Evolutionary conservation across 1,140 invertebrate genomes (phyloP), one percentile per base, ranked within the genome.

Genomic region (Macrobrachium rosenbergii): DNA sequence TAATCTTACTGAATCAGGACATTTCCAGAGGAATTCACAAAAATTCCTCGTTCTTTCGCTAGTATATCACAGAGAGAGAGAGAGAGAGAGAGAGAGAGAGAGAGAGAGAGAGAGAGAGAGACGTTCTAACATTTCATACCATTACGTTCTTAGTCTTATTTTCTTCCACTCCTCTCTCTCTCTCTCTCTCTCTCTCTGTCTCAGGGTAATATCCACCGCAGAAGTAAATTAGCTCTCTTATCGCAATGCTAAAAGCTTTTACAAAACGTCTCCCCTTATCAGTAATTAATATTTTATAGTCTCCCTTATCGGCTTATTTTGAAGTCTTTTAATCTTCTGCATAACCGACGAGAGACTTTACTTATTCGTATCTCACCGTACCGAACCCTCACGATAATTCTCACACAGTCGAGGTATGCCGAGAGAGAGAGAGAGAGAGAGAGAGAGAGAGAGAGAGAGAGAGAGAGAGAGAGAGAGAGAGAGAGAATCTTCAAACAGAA

Each of bases 221-320:
- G 64, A 21, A 23, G 21, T 21, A 23, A 28, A 72, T 72, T 28
- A 72, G 23, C 23, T 3, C 21, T 23, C 19, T 77, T 77, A 77
- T 77, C 75, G 10, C 75, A 16, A 77, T 77, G 75, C 75, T 77
- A 77, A 77, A 77, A 77, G 75, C 17, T 77, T 77, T 77, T 59
- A 75, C 37, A 52, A 17, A 14, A 52, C 52, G 43, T 75, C 52
- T 75, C n/a, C 6, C 7, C 75, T 77, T 77, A 77, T 77, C 75
- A 77, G n/a, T 77, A 77, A 77, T 77, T 77, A 77, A 77, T 77
- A 77, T 77, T 77, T 77, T 77, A 77, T 58, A 16, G 75, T 52
- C 75, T 77, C 14, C 14, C 43, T 58, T 77, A 77, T 77, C 75
- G n/a, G 16, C 14, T 58, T 58, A 77, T 58, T 52, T 59, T 52